Evolutionary conservation across 2,888 invertebrate genomes (phyloP).

Genomic region (Apodemia zela): DNA sequence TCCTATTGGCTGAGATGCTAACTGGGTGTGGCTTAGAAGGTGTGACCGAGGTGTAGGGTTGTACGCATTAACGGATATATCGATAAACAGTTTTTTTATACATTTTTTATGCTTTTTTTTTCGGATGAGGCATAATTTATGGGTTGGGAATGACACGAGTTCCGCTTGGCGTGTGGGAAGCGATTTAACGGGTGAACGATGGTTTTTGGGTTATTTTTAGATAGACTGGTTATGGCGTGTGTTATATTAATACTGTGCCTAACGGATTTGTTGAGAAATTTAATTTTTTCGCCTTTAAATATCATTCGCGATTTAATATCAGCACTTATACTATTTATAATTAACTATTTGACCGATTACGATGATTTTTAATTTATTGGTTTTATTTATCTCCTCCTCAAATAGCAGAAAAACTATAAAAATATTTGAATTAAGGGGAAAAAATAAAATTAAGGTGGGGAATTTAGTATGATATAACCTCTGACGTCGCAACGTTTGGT

Average conservation of each 20-base stretch:
- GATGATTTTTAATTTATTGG: too few species aligned
- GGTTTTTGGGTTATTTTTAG: constrained; percentile 37
- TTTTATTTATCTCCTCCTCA: too few species aligned
- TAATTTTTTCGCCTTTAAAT: not conserved
- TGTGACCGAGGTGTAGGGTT: constrained; percentile 55
- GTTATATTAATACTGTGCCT: constrained; percentile 24
- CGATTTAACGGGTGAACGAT: constrained; percentile 44
- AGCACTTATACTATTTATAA: too few species aligned
- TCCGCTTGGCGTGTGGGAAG: constrained; percentile 48
- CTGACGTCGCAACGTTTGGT: too few species aligned
- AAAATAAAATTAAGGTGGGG: too few species aligned
- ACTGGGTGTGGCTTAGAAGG: constrained; percentile 59
- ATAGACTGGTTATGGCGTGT: constrained; percentile 28
- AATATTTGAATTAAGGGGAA: too few species aligned
- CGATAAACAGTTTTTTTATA: constrained; percentile 67
- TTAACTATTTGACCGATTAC: too few species aligned
- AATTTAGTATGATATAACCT: too few species aligned
- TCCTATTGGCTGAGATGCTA: constrained; percentile 53
- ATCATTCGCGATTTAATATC: too few species aligned
- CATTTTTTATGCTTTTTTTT: constrained; percentile 48
- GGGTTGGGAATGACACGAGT: constrained; percentile 59
- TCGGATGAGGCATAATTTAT: constrained; percentile 61
- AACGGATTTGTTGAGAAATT: constrained; percentile 1
- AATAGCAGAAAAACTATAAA: too few species aligned
- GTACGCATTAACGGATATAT: constrained; percentile 51